A percentile compares a stretch with the other conserved stretches of the same genome.
Evolutionary conservation across 1,140 invertebrate species (phyloP).

Genomic region (Mya arenaria): DNA sequence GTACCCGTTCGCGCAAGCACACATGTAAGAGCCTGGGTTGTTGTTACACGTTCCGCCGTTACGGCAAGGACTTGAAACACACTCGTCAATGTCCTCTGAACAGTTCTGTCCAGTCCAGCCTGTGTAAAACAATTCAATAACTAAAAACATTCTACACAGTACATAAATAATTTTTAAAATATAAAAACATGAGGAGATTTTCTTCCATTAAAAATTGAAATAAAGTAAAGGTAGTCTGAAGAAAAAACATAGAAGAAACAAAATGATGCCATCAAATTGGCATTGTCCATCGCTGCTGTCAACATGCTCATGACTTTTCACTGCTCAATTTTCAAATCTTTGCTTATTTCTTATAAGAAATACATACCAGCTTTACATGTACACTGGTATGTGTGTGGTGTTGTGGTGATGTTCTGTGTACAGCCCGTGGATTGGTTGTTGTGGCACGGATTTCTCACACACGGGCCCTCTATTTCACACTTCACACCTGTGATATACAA

Average conservation of each 20-base stretch:
- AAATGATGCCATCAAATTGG: background rate
- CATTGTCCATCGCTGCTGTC: too few relatives aligned
- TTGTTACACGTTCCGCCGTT: slow-evolving; percentile 62
- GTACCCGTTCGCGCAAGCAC: slow-evolving; percentile 43
- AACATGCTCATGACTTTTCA: too few relatives aligned
- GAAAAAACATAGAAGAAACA: too few relatives aligned
- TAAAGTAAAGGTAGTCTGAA: too few relatives aligned
- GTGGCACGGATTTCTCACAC: slow-evolving; percentile 62
- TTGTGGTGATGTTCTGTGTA: slow-evolving; percentile 29
- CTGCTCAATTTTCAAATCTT: too few relatives aligned
- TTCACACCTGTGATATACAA: slow-evolving; percentile 57
- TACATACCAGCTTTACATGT: slow-evolving; percentile 65
- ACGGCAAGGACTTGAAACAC: slow-evolving; percentile 60
- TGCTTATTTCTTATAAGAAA: too few relatives aligned
- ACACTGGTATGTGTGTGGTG: slow-evolving; percentile 57
- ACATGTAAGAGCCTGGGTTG: slow-evolving; percentile 31
- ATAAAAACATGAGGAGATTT: too few relatives aligned
- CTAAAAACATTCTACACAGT: too few relatives aligned
- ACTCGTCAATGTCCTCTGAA: slow-evolving; percentile 74
- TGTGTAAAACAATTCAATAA: too few relatives aligned
- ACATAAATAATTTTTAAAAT: too few relatives aligned
- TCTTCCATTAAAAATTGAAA: too few relatives aligned
- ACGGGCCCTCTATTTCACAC: slow-evolving; percentile 67
- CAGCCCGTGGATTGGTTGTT: slow-evolving; percentile 50
- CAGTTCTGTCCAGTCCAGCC: slow-evolving; percentile 67